These are phyloP conservation scores for Chloropsis hardwickii DNA, from an alignment of 2,113 vertebrate genomes.

Conservation along the genomic window DNA sequence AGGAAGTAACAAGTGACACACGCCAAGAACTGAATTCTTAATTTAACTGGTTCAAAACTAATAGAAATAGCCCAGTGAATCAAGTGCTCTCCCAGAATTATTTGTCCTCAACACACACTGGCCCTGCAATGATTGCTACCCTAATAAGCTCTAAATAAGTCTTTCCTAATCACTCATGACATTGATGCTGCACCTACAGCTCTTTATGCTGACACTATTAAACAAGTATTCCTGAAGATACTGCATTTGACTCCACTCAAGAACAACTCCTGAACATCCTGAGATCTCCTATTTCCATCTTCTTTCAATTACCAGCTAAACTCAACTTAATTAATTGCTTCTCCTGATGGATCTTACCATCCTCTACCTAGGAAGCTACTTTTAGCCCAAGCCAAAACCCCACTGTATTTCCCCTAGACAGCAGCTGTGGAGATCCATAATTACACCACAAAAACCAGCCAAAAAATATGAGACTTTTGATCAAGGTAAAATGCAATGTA, in stretches of 20 bases:
- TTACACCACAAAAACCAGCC: background rate
- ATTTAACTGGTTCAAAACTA: conserved; percentile 17
- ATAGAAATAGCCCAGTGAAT: background rate
- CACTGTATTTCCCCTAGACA: background rate
- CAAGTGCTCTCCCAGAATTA: conserved; percentile 37
- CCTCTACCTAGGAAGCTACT: background rate
- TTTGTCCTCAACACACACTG: conserved; percentile 51
- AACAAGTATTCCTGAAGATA: conserved; percentile 29
- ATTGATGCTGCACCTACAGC: conserved; percentile 61
- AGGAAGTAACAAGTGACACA: background rate
- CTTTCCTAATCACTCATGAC: conserved; percentile 68
- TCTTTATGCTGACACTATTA: conserved; percentile 45
- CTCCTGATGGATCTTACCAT: background rate
- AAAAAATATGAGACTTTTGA: background rate
- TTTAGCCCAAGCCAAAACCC: background rate
- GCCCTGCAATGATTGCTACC: conserved; percentile 23
- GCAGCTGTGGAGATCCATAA: background rate
- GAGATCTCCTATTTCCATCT: background rate
- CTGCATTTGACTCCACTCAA: conserved; percentile 38
- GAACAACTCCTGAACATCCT: background rate
- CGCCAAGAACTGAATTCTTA: conserved; percentile 17
- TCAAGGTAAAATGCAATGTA: background rate
- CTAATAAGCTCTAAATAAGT: conserved; percentile 67
- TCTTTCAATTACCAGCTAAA: conserved; percentile 20
- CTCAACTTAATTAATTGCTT: background rate